Base-by-base conservation (phyloP, 2,888 invertebrate genomes). In the Tholera decimalis region DNA sequence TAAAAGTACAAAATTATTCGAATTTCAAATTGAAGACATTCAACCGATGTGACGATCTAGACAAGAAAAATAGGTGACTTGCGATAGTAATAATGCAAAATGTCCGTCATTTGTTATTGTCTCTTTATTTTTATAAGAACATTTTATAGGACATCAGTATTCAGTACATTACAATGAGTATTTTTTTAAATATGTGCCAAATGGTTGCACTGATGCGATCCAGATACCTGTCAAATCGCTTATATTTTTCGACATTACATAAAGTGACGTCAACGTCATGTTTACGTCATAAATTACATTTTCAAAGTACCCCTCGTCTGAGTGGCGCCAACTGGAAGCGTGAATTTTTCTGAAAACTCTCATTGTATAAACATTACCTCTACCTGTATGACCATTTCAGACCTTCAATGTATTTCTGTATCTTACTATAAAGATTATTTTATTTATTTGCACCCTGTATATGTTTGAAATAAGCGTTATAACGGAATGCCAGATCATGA, bases 401-500 rank as follows among this genome's bases (percentile, higher is more conserved):
- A 20, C 39, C 37, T 54, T 44, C 37, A 15, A 13, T n/a, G 33
- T 44, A 60, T 49, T 60, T 74, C 49, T 60, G 43, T 24, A 66
- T 39, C 47, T 50, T 11, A 9, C 49, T 24, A 50, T 64, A 58
- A 70, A 63, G 71, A 47, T 47, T n/a, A 47, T 66, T 51, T 37
- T 41, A 51, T 55, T 57, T 51, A 76, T 76, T 28, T 47, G 33
- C 39, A 33, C n/a, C 35, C 22, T 33, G 28, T 39, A 7, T 50
- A 24, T 22, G 8, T 28, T 47, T 30, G 64, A 59, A 71, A 71
- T 71, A 71, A 65, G 51, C 51, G 41, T 33, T 37, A 33, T 41
- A 77, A 72, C 59, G 58, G 73, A 46, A 47, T 22, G 15, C 39
- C 44, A 57, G 46, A 59, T 33, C 70, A 57, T 53, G 43, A 35